Evolutionary conservation across 2,888 invertebrate genomes (phyloP), one percentile per base, ranked within the genome.

Genomic region (Chrysolina americana): DNA sequence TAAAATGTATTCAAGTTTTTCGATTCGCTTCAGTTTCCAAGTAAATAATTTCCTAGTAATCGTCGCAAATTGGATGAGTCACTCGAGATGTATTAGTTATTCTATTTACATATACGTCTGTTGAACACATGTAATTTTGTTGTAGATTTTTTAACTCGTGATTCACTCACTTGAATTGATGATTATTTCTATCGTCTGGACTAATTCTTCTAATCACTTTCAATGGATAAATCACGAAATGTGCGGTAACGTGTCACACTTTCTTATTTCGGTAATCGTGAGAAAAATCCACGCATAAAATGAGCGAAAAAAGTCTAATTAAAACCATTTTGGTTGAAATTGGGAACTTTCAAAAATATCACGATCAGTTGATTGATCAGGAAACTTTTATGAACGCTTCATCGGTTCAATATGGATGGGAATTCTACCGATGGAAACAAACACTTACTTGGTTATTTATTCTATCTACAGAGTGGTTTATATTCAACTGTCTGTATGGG

Each of bases 181-280:
- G 8, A 59, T 36, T 59, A 23, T 59, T 28, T 59, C 23, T 13
- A 59, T 59, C n/a, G 59, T 28, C 36, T 59, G 59, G 11, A 59
- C 15, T 36, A 28, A 59, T 28, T 19, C 19, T 11, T 21, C 53
- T 59, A 59, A 59, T 59, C 23, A 59, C 28, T 9, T 59, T 36
- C 59, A 36, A 36, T 59, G 59, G 36, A 66, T 28, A 50, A 21
- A 66, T 19, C 50, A 68, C 41, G 41, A 53, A 41, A 53, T 53
- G 41, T 68, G 41, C 50, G 41, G 53, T 68, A 53, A 68, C 53
- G n/a, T 53, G 50, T 68, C 53, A 68, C 68, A 68, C 68, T 68
- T 68, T 68, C 68, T 68, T 53, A 68, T 68, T 68, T 68, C 36
- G 41, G 41, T 41, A 53, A 68, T 68, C 36, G 36, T 59, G 59